Evolutionary conservation across 2,888 invertebrate species (phyloP).

Genomic region (Trichopoda pennipes): DNA sequence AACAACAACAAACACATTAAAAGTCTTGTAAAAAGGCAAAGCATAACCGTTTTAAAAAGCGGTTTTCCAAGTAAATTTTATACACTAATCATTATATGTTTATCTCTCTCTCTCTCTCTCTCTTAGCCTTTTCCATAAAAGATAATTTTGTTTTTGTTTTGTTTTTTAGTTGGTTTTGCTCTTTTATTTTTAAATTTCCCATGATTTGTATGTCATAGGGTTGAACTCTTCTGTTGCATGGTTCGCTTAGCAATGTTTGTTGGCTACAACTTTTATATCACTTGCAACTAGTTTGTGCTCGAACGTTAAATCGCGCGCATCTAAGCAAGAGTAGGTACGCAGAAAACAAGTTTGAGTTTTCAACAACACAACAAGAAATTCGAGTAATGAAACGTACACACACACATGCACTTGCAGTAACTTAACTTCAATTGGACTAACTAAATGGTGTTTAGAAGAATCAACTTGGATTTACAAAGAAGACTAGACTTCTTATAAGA

Average conservation of each 20-base stretch:
- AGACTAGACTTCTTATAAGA: constrained; percentile 56
- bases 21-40: not conserved
- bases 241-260: constrained; percentile 20
- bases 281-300: constrained; percentile 80
- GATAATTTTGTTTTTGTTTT: not conserved
- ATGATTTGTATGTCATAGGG: constrained; percentile 13
- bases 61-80: no score
- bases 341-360: constrained; percentile 71
- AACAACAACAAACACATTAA: constrained; percentile 22
- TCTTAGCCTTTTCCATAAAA: no score
- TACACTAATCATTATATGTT: no score
- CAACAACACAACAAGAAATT: constrained; percentile 53
- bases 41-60: no score
- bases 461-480: constrained; percentile 59
- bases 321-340: constrained; percentile 78
- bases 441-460: constrained; percentile 25
- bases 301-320: constrained; percentile 80
- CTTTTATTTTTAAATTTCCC: constrained; percentile 19
- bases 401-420: constrained; percentile 28
- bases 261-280: constrained; percentile 65
- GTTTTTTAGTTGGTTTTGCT: not conserved
- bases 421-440: constrained; percentile 49
- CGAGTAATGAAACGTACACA: constrained; percentile 59
- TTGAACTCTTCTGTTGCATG: constrained; percentile 70
- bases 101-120: no score